Evolutionary conservation across 2,113 vertebrate species (phyloP), one percentile per base, ranked within the genome.

Genomic region (Proterorhinus semilunaris): DNA sequence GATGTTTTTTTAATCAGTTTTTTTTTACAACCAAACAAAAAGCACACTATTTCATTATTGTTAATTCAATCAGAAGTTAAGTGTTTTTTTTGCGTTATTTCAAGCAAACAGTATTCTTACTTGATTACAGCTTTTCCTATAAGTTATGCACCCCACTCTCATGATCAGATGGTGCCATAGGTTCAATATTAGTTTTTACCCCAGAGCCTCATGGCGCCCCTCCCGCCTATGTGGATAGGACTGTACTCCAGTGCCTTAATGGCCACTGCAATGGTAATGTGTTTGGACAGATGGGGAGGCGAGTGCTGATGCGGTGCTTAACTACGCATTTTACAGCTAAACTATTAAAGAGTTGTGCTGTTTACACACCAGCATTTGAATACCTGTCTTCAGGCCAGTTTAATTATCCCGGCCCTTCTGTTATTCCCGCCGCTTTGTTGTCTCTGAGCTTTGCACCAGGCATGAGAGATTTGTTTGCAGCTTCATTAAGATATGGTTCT

Each of bases 371-470:
- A 91, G 89, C 92, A 90, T 92, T 92, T 92, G 87, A 94, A 92
- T 93, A 92, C 91, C 93, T 94, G 92, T 94, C 93, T 92, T 87
- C 89, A 85, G 91, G 93, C 93, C 92, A 94, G 93, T 93, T 93
- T 92, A 92, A 94, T 94, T 94, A 93, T 92, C 90, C 88, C 68
- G 74, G 82, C 86, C 91, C 93, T 92, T 93, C 93, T 94, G 93
- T 92, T 92, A 89, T 87, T 90, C 84, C 83, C 84, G 75, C 86
- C 62, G 88, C 90, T 92, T 91, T 92, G 91, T 91, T 90, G 91
- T 93, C 87, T 91, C 88, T 83, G 88, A 75, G 84, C 85, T 86
- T 82, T 78, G 83, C 87, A 83, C 66, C 47, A 88, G 86, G 90
- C 84, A 79, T 84, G 78, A 86, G 83, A 87, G 84, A 90, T 92